Evolutionary conservation across 1,140 invertebrate species (phyloP), one percentile per base, ranked within the genome.

Genomic region (Habropoda laboriosa): DNA sequence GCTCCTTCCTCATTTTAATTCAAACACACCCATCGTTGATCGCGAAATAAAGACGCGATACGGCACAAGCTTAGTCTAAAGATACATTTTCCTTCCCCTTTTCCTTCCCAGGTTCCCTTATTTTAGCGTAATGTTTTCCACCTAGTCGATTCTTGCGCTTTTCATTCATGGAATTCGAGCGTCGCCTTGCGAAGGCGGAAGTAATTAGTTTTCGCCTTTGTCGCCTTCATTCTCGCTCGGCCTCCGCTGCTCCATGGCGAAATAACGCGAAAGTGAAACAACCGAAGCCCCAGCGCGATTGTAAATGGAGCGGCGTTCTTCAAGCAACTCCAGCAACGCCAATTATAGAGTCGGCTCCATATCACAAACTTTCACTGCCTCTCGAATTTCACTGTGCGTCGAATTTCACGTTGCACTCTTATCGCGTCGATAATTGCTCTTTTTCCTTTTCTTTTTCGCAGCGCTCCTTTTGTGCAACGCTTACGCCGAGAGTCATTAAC

Each of bases 181-280:
- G 53, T 51, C 27, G 42, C 18, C 2, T 27, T 27, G 13, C 53
- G 51, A 53, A 42, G 57, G n/a, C 38, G 61, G 47, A 42, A 66
- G 49, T 75, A 75, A 75, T 75, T 75, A 49, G 73, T 75, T 75
- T 75, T 63, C 61, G 49, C 38, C 60, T 75, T 66, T 51, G 66
- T 53, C 27, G 45, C 24, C 35, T 61, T 71, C 55, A 24, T 61
- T 72, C 38, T 61, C 57, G 27, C 32, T 51, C n/a, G 16, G 16
- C 16, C 49, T 24, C 27, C 40, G 49, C 42, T 67, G 51, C 32
- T 53, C n/a, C n/a, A n/a, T 21, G 21, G 49, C 0, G 27, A 40
- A 60, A 58, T 67, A 67, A 49, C 72, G 45, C 58, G 60, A 35
- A 27, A 64, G 45, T 64, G 58, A 38, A 57, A 32, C 57, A 47